These are phyloP conservation scores for Orthosia gracilis DNA, from an alignment of 2,888 invertebrate genomes.

Conservation along the genomic window DNA sequence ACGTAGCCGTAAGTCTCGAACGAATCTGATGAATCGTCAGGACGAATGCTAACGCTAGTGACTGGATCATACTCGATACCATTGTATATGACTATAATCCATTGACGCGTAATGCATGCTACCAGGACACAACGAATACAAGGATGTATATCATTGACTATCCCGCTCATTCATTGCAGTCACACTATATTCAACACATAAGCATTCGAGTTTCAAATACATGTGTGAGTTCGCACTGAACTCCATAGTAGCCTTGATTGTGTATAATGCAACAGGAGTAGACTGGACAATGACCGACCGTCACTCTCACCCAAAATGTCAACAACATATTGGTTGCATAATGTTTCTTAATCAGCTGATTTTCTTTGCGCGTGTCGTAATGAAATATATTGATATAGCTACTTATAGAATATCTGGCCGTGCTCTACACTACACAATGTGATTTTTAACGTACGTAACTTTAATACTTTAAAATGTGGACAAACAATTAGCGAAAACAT, in stretches of 20 bases:
- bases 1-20: too few relatives aligned
- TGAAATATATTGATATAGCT: neutral
- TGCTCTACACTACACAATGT: too few relatives aligned
- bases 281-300: conserved; percentile 6
- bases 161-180: conserved; percentile 3
- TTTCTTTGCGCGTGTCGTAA: neutral
- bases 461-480: neutral
- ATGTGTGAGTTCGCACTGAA: conserved; percentile 20
- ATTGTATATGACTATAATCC: neutral
- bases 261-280: conserved; percentile 4
- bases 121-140: conserved; percentile 28
- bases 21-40: neutral
- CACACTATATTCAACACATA: conserved; percentile 10
- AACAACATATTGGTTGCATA: neutral
- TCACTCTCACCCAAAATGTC: neutral
- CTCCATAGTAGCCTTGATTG: neutral
- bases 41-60: neutral
- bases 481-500: too few relatives aligned
- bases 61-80: neutral
- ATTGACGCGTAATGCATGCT: neutral
- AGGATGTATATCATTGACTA: conserved; percentile 17
- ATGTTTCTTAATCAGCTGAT: neutral
- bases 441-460: too few relatives aligned
- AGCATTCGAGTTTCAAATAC: neutral
- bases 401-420: too few relatives aligned